Base-by-base conservation (phyloP, 2,113 vertebrate species). In the Pardalotus punctatus region DNA sequence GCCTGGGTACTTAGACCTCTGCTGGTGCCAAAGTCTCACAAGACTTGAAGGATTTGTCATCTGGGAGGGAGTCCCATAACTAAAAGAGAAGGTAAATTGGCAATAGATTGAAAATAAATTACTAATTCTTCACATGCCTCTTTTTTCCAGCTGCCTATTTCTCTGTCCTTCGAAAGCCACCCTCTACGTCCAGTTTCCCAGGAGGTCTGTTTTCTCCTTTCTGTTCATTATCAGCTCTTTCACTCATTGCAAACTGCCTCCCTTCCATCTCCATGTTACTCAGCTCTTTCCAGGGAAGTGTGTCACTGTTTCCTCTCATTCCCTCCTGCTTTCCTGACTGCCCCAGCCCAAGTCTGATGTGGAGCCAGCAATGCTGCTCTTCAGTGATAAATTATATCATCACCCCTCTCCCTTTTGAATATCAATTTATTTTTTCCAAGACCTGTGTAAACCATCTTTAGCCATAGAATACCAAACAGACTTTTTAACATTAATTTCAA, bases 161-260 rank as follows among this genome's bases (percentile, higher is more conserved):
- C 64, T 93, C 81, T 90, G 73, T 83, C 56, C 81, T 93, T 87
- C 93, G 88, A 86, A 94, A 93, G 67, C 38, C 82, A 73, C 14
- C 72, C 43, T 90, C 54, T 60, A 56, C 14, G 5, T 67, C 92
- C 81, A 90, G 42, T 86, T 96, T 96, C 64, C 67, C 72, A 64
- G 69, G 71, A 95, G 38, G 58, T 83, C 79, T 28, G 9, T 5
- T 88, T 86, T 88, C 81, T 92, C 47, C 87, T 90, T 96, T 91
- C 64, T 90, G 71, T 50, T 51, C 22, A 2, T 56, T 76, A 22
- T 33, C 1, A 8, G 38, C 48, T 69, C 40, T 83, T 81, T 66
- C 29, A 80, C 40, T 60, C 58, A 53, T 67, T 93, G 76, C 20
- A 81, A 42, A 80, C 33, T 0, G 1, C 24, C 66, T 92, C 28